phyloP scores from a whole-genome alignment of 2,797 vertebrate species.

The Syngnathus rostellatus region DNA sequence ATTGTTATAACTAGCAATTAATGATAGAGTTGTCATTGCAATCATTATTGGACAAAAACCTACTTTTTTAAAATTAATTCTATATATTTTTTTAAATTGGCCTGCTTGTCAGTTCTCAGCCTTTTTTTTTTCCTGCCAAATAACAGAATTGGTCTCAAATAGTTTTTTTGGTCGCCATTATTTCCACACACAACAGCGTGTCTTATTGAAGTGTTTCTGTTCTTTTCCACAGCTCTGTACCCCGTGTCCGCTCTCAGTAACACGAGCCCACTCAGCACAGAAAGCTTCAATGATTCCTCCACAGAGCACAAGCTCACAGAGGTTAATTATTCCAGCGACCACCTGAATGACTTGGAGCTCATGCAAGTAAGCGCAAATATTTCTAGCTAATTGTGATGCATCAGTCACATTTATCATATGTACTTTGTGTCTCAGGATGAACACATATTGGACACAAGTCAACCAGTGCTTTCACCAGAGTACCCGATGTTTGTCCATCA shows the following conservation, averaged over 20 bases:
- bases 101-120: too few relatives aligned
- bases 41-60: too few relatives aligned
- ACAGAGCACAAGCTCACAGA: background rate
- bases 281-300: background rate
- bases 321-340: too few relatives aligned
- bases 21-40: too few relatives aligned
- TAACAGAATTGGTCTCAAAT: too few relatives aligned
- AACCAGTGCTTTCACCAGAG: slow-evolving; percentile 58
- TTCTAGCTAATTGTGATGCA: background rate
- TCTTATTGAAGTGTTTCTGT: background rate
- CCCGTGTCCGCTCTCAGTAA: background rate
- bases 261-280: background rate
- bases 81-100: too few relatives aligned
- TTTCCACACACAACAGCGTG: background rate
- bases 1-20: too few relatives aligned
- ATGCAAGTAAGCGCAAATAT: background rate
- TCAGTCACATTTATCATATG: background rate
- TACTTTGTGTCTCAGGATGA: slow-evolving; percentile 38
- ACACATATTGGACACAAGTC: slow-evolving; percentile 23
- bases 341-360: background rate
- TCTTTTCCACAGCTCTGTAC: background rate
- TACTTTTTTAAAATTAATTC: too few relatives aligned
- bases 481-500: slow-evolving; percentile 60
- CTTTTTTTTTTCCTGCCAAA: too few relatives aligned
- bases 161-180: background rate